phyloP scores from a whole-genome alignment of 2,888 invertebrate species.

The Megamerina dolium region DNA sequence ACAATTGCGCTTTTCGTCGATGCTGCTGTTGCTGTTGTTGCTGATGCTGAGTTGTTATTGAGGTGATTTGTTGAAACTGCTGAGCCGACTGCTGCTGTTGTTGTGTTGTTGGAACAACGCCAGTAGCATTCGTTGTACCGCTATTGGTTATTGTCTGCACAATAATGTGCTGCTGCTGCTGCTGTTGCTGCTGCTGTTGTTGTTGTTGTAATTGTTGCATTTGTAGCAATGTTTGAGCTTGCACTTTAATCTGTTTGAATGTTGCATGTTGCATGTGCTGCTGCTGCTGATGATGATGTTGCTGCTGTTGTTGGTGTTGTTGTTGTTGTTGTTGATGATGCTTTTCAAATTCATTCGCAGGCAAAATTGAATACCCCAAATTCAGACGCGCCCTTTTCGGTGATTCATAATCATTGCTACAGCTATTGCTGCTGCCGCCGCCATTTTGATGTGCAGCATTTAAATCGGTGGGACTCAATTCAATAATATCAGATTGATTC shows the following conservation, averaged over 20 bases:
- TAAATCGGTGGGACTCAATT: conserved; percentile 54
- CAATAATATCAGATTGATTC: conserved; percentile 51
- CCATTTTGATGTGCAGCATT: conserved; percentile 42
- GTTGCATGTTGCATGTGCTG: conserved; percentile 22
- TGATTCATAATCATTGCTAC: conserved; percentile 48
- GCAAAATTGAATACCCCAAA: conserved; percentile 51
- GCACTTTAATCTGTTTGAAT: conserved; percentile 24
- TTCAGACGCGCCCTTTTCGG: conserved; percentile 45
- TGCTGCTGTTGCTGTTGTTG: conserved; percentile 53
- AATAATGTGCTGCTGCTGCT: conserved; percentile 24
- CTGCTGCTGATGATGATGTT: conserved; percentile 30
- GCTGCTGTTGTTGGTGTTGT: conserved; percentile 26
- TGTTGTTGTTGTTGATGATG: conserved; percentile 24
- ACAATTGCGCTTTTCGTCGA: conserved; percentile 59
- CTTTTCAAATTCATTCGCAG: conserved; percentile 46
- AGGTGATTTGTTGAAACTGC: conserved; percentile 20
- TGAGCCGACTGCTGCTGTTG: conserved; percentile 17
- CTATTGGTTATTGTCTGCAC: conserved; percentile 15
- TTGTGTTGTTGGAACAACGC: too few species aligned
- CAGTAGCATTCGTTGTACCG: neutral
- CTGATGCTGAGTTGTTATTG: too few species aligned
- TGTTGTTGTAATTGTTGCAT: conserved; percentile 19
- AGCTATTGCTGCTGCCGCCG: conserved; percentile 1
- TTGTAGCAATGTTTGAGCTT: conserved; percentile 17
- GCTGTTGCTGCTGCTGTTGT: conserved; percentile 24